Evolutionary conservation across 2,888 invertebrate genomes (phyloP).

Genomic region (Corbicula japonica): DNA sequence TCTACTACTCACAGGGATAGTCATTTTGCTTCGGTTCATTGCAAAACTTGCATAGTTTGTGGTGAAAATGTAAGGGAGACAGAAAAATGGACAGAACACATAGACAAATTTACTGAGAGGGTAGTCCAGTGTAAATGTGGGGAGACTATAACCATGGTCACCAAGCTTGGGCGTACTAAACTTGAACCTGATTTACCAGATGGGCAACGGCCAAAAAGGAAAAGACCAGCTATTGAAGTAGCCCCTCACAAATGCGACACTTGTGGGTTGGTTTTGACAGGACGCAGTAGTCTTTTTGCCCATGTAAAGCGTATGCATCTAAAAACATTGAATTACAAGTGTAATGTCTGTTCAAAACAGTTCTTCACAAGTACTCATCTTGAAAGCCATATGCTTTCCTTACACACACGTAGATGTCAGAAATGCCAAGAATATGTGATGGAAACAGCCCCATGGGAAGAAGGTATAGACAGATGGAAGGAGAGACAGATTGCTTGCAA

Average conservation of each 20-base stretch:
- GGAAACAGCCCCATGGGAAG: slow-evolving; percentile 35
- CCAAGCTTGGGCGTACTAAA: slow-evolving; percentile 24
- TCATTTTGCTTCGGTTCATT: slow-evolving; percentile 30
- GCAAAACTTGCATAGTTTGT: slow-evolving; percentile 21
- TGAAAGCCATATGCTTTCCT: slow-evolving; percentile 27
- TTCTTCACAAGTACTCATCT: slow-evolving; percentile 25
- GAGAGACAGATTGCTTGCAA: slow-evolving; percentile 32
- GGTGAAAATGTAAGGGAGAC: slow-evolving; percentile 23
- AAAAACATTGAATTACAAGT: slow-evolving; percentile 7
- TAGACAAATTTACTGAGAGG: neutral
- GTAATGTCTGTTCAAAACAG: slow-evolving; percentile 20
- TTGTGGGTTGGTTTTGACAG: slow-evolving; percentile 29
- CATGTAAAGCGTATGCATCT: slow-evolving; percentile 35
- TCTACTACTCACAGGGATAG: slow-evolving; percentile 17
- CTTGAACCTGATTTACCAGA: no score
- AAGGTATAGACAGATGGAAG: slow-evolving; percentile 20
- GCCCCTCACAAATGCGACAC: slow-evolving; percentile 26
- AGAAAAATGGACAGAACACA: slow-evolving; percentile 22
- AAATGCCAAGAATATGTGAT: slow-evolving; percentile 32
- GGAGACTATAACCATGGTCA: neutral
- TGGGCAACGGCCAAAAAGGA: slow-evolving; percentile 1
- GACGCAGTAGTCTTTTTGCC: slow-evolving; percentile 18
- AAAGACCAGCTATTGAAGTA: slow-evolving; percentile 3
- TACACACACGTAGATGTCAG: slow-evolving; percentile 33
- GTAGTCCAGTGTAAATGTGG: slow-evolving; percentile 34